Base-by-base conservation (phyloP, 2,888 invertebrate genomes). In the Pharmacophagus antenor region DNA sequence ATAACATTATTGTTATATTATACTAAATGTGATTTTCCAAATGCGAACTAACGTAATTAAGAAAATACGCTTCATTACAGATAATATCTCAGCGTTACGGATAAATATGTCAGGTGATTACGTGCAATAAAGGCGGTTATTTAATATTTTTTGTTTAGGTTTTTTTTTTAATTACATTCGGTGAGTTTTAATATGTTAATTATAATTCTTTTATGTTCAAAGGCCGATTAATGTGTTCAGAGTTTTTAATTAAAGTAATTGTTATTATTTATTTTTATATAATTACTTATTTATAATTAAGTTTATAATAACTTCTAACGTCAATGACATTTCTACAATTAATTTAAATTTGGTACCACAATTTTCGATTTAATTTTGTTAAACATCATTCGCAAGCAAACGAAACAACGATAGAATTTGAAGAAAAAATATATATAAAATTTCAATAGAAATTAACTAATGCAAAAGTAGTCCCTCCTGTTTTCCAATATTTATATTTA, bases 51-150 rank as follows among this genome's bases (percentile, higher is more conserved):
- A 67, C 56, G 67, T 74, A 72, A 73, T 78, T 76, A 78, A 70
- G 63, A 71, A 72, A 74, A 75, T 73, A 71, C 64, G 70, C 68
- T 66, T 74, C 77, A 77, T 78, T 74, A 73, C 62, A 65, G n/a
- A 17, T 10, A 18, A 51, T 51, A 22, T 54, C 21, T 23, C 7
- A 44, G 12, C 37, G 15, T 17, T 41, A 52, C 15, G 17, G 25
- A 58, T 27, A 22, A 44, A 44, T 44, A 27, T 51, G 44, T 50
- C 20, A 17, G 31, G 10, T 23, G 20, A 12, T 1, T 50, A n/a
- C 15, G 20, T 20, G 17, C 20, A 27, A 49, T 49, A 49, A 18
- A 4, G 6, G 21, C 21, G 8, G 25, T 27, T 27, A 49, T 49
- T 25, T 27, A 49, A n/a, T n/a, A n/a, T n/a, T n/a, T n/a, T n/a